Conservation (phyloP, 2,888 invertebrate species). For the Ellobium chinense region DNA sequence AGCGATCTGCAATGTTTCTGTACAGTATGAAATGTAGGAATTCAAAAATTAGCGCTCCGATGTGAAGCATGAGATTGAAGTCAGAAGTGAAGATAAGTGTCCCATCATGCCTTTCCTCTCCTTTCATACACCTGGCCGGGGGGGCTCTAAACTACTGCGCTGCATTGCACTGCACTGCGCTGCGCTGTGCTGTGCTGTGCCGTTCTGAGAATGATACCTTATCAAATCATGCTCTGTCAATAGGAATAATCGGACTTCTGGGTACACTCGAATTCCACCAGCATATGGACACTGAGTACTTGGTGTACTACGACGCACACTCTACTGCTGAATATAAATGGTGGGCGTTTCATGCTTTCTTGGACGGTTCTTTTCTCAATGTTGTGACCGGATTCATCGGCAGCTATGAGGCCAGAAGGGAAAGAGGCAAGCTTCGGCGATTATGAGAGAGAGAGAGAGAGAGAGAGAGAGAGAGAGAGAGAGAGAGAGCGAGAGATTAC, state of each 20-base stretch:
- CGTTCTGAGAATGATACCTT: too few species aligned
- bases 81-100: too few species aligned
- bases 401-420: not conserved
- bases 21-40: too few species aligned
- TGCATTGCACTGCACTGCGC: too few species aligned
- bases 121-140: too few species aligned
- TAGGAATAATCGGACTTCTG: slow-evolving; percentile 19
- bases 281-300: not conserved
- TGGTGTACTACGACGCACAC: not conserved
- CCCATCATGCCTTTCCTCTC: too few species aligned
- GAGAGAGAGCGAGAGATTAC: not conserved
- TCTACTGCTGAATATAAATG: not conserved
- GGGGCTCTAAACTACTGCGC: too few species aligned
- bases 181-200: too few species aligned
- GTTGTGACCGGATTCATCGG: not conserved
- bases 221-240: too few species aligned
- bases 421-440: not conserved
- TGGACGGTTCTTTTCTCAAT: slow-evolving; percentile 18
- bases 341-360: slow-evolving; percentile 28
- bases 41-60: too few species aligned
- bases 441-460: slow-evolving; percentile 26
- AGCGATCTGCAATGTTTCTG: too few species aligned
- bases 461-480: slow-evolving; percentile 21
- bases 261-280: not conserved
- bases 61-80: too few species aligned